Evolutionary conservation across 2,888 invertebrate species (phyloP).

Genomic region (Bembecia ichneumoniformis): DNA sequence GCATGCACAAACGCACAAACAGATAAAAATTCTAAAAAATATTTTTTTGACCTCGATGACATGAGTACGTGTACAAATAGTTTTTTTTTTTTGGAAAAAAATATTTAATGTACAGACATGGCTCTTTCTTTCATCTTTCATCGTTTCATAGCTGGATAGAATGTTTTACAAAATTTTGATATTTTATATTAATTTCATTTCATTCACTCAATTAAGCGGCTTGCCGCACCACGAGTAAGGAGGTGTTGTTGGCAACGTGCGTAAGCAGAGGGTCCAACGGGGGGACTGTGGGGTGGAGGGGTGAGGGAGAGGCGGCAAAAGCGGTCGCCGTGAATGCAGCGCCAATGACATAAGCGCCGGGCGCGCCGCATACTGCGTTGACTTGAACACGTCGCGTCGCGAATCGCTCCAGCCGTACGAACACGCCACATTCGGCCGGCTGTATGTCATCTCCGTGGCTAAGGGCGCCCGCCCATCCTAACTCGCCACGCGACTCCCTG

Average conservation of each 20-base stretch:
- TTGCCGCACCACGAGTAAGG: slow-evolving; percentile 49
- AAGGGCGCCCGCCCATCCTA: slow-evolving; percentile 62
- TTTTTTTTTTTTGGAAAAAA: too few relatives aligned
- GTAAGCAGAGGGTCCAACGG: neutral
- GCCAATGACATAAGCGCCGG: slow-evolving; percentile 79
- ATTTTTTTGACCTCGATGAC: too few relatives aligned
- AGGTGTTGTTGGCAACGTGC: slow-evolving; percentile 40
- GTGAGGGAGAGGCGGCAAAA: slow-evolving; percentile 16
- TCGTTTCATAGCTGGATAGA: too few relatives aligned
- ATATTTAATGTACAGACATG: too few relatives aligned
- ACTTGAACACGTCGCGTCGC: slow-evolving; percentile 69
- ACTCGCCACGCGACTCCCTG: slow-evolving; percentile 43
- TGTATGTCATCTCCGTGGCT: slow-evolving; percentile 49
- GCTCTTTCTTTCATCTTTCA: too few relatives aligned
- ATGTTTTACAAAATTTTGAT: too few relatives aligned
- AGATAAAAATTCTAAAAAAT: too few relatives aligned
- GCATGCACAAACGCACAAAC: too few relatives aligned
- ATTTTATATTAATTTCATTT: too few relatives aligned
- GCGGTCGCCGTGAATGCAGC: slow-evolving; percentile 66
- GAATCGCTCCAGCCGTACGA: slow-evolving; percentile 61
- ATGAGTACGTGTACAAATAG: too few relatives aligned
- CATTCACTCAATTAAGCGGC: slow-evolving; percentile 4
- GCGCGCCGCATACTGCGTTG: slow-evolving; percentile 73
- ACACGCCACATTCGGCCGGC: slow-evolving; percentile 45
- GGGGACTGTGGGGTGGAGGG: slow-evolving; percentile 10